phyloP scores from a whole-genome alignment of 2,888 invertebrate species.

The Tholera decimalis region DNA sequence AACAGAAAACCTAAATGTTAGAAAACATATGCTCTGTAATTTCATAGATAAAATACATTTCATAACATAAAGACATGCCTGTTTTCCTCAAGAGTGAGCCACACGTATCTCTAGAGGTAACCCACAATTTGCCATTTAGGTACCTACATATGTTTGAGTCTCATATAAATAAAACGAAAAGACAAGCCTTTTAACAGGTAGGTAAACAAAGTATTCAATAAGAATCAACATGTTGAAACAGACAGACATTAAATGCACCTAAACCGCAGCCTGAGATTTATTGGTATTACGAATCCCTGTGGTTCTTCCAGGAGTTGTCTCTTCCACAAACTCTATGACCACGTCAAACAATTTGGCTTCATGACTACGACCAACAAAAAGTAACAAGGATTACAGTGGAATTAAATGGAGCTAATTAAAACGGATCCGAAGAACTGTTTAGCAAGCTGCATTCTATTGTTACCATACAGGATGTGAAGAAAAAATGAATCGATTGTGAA shows the following conservation, averaged over 20 bases:
- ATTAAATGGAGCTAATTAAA: conserved; percentile 83
- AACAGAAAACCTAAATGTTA: not conserved
- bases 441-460: conserved; percentile 75
- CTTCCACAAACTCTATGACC: conserved; percentile 57
- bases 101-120: not conserved
- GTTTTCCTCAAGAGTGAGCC: not conserved
- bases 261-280: conserved; percentile 32
- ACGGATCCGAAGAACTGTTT: conserved; percentile 74
- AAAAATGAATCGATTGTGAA: conserved; percentile 26
- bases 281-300: not conserved
- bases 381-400: conserved; percentile 79
- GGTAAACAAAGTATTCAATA: not conserved
- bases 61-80: fast-evolving
- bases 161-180: not conserved
- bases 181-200: not conserved
- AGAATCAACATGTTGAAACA: not conserved
- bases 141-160: not conserved
- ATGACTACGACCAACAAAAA: conserved; percentile 78
- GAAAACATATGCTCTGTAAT: not conserved
- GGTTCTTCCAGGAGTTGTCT: conserved; percentile 40
- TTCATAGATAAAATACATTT: not conserved
- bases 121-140: not conserved
- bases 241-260: not conserved
- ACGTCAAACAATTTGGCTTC: conserved; percentile 69
- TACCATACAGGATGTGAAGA: conserved; percentile 55